Evolutionary conservation across 2,113 vertebrate species (phyloP).

Genomic region (Raja brachyura): DNA sequence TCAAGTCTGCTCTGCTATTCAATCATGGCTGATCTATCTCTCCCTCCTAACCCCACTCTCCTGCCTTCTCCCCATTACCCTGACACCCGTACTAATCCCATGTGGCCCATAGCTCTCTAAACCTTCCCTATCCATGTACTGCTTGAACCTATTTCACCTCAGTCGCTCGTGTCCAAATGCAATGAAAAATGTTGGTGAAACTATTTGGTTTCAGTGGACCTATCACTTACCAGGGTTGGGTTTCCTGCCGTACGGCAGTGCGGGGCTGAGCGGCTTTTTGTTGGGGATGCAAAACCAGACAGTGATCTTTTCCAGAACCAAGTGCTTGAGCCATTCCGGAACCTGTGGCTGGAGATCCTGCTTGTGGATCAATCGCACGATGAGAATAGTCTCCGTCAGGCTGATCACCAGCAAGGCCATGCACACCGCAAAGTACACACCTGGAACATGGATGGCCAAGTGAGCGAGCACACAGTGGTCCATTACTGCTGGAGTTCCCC

Average conservation of each 20-base stretch:
- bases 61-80: too few relatives aligned
- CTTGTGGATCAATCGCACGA: slow-evolving; percentile 86
- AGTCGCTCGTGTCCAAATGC: too few relatives aligned
- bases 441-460: slow-evolving; percentile 49
- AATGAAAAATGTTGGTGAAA: neutral
- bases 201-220: neutral
- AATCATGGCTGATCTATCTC: too few relatives aligned
- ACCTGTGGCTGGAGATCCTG: slow-evolving; percentile 85
- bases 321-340: slow-evolving; percentile 71
- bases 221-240: neutral
- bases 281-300: slow-evolving; percentile 71
- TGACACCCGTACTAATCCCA: too few relatives aligned
- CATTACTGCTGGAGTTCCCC: neutral
- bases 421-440: slow-evolving; percentile 92
- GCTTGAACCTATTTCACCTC: neutral
- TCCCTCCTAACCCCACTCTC: too few relatives aligned
- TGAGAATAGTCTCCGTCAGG: slow-evolving; percentile 85
- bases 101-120: too few relatives aligned
- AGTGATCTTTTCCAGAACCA: slow-evolving; percentile 70
- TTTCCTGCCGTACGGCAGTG: slow-evolving; percentile 41
- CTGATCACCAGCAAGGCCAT: slow-evolving; percentile 95
- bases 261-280: slow-evolving; percentile 56
- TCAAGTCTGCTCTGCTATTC: too few relatives aligned
- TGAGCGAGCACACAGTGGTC: neutral
- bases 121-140: too few relatives aligned